Conservation (phyloP, 2,888 invertebrate genomes). For the Tenthredo distinguenda region DNA sequence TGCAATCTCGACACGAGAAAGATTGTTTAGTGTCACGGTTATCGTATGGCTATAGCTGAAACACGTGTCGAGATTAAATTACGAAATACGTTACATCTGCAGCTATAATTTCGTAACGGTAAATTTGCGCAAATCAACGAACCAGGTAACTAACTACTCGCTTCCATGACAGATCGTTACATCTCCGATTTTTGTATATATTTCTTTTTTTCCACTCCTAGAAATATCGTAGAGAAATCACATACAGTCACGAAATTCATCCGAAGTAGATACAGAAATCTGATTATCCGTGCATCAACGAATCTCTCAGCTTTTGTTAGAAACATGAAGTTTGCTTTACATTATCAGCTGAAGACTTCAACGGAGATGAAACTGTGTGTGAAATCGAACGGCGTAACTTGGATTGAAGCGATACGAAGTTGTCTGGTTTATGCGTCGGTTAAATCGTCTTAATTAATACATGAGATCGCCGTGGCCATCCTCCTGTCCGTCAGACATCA, state of each 20-base stretch:
- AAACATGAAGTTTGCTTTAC: background rate
- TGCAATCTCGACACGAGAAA: background rate
- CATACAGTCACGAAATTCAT: background rate
- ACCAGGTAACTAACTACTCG: background rate
- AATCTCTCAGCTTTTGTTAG: background rate
- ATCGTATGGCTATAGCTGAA: background rate
- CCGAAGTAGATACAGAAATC: background rate
- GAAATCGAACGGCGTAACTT: background rate
- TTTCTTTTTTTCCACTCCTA: background rate
- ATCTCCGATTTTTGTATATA: background rate
- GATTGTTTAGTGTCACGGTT: conserved; percentile 11
- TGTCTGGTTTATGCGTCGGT: conserved; percentile 41
- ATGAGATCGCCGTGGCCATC: conserved; percentile 64
- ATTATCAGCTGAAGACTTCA: background rate
- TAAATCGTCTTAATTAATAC: conserved; percentile 72
- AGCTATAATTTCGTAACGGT: background rate
- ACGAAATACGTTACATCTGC: background rate
- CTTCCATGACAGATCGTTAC: background rate
- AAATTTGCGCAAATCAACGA: background rate
- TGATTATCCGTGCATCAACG: background rate
- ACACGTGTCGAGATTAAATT: conserved; percentile 1
- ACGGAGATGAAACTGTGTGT: background rate
- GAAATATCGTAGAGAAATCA: background rate
- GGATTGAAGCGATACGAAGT: conserved; percentile 37
- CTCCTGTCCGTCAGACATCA: conserved; percentile 68